Evolutionary conservation across 2,888 invertebrate genomes (phyloP).

Genomic region (Fragum fragum): DNA sequence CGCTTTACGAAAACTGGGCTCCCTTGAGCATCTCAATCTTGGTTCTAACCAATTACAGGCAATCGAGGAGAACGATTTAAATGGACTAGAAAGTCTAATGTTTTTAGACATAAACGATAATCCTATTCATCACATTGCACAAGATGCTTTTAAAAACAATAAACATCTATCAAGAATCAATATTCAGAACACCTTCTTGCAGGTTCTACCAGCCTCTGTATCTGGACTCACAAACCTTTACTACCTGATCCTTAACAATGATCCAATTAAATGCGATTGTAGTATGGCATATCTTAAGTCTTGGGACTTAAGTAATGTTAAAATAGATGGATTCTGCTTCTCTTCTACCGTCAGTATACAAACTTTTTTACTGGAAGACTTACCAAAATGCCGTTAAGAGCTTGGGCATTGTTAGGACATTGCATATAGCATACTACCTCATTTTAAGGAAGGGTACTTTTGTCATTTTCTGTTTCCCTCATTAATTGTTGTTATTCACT

Average conservation of each 20-base stretch:
- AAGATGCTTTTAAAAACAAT: background rate
- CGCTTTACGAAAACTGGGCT: background rate
- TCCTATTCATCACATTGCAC: background rate
- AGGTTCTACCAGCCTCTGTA: background rate
- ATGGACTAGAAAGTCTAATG: background rate
- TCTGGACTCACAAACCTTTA: background rate
- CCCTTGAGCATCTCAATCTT: background rate
- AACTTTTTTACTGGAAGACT: background rate
- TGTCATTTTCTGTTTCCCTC: too few relatives aligned
- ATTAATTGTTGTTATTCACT: too few relatives aligned
- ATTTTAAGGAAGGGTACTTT: too few relatives aligned
- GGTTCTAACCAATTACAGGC: background rate
- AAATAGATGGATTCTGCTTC: background rate
- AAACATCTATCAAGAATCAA: background rate
- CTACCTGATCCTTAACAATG: background rate
- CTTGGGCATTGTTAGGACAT: too few relatives aligned
- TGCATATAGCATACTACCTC: too few relatives aligned
- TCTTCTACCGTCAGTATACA: background rate
- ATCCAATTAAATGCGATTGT: conserved; percentile 1
- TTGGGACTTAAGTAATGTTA: background rate
- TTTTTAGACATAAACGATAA: background rate
- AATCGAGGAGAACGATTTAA: background rate
- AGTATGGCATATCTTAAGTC: background rate
- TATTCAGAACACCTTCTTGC: background rate
- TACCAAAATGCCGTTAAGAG: conserved; percentile 1